Conservation (phyloP, 1,140 invertebrate genomes). For the Cydia pomonella region DNA sequence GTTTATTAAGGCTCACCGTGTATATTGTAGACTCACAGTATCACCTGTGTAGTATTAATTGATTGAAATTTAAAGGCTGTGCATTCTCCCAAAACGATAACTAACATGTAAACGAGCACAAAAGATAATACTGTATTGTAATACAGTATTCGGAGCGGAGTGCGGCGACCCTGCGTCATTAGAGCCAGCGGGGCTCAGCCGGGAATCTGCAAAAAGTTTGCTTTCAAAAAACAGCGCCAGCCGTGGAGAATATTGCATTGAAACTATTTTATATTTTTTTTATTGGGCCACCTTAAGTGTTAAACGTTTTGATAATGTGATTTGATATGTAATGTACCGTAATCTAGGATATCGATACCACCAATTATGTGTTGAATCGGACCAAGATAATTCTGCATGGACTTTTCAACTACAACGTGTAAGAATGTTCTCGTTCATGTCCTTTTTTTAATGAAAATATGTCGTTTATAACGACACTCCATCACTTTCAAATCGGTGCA, state of each 20-base stretch:
- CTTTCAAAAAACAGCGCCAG: slow-evolving; percentile 29
- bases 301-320: too few species aligned
- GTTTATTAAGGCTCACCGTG: too few species aligned
- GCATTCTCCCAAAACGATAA: background rate
- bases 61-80: background rate
- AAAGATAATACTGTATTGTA: slow-evolving; percentile 31
- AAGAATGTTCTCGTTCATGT: too few species aligned
- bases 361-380: too few species aligned
- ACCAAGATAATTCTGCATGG: too few species aligned
- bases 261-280: background rate
- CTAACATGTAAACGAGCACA: slow-evolving; percentile 22
- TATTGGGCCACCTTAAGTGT: too few species aligned
- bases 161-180: slow-evolving; percentile 33
- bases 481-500: too few species aligned
- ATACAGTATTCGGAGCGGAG: slow-evolving; percentile 26
- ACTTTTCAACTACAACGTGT: too few species aligned
- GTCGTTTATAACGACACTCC: too few species aligned
- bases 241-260: background rate
- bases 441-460: too few species aligned
- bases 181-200: slow-evolving; percentile 31
- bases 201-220: slow-evolving; percentile 33
- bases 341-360: too few species aligned
- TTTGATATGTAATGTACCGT: too few species aligned
- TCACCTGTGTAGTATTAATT: background rate
- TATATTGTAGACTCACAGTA: background rate